These are phyloP conservation scores for Halocynthia roretzi DNA, from an alignment of 23 tunicate genomes.

Conservation along the genomic window DNA sequence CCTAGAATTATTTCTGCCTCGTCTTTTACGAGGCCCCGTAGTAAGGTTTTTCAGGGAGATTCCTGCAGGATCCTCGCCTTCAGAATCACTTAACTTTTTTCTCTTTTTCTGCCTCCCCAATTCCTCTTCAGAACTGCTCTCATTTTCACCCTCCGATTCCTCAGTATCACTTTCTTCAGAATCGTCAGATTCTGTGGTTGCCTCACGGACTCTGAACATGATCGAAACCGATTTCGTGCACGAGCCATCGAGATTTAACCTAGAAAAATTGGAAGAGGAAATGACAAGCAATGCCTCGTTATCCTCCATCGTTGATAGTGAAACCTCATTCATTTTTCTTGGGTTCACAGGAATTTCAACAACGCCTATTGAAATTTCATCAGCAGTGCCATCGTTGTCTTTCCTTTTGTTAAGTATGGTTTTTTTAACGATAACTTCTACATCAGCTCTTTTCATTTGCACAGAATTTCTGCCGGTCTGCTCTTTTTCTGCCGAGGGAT, in stretches of 20 bases:
- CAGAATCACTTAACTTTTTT: constrained; percentile 14
- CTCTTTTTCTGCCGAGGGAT: not conserved
- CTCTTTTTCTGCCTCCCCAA: not conserved
- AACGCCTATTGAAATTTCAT: constrained; percentile 33
- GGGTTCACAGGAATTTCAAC: constrained; percentile 75
- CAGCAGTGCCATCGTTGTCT: constrained; percentile 32
- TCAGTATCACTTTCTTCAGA: constrained; percentile 8
- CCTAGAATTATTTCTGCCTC: not conserved
- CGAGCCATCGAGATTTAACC: not conserved
- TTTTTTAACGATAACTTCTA: constrained; percentile 43
- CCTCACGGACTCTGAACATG: constrained; percentile 16
- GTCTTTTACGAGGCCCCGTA: constrained; percentile 38
- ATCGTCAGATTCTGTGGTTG: constrained; percentile 7
- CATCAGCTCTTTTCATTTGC: constrained; percentile 30
- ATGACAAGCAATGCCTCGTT: constrained; percentile 1
- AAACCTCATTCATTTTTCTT: not conserved
- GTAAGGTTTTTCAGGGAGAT: constrained; percentile 70
- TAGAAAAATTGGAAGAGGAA: constrained; percentile 11
- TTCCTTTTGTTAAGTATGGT: constrained; percentile 50
- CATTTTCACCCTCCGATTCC: constrained; percentile 12
- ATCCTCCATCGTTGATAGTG: not conserved
- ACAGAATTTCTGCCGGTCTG: not conserved
- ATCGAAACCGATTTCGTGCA: not conserved
- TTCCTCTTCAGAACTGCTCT: not conserved
- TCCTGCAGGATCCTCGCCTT: constrained; percentile 67